These are phyloP conservation scores for Glareola pratincola DNA, from an alignment of 2,113 vertebrate species.

Conservation along the genomic window DNA sequence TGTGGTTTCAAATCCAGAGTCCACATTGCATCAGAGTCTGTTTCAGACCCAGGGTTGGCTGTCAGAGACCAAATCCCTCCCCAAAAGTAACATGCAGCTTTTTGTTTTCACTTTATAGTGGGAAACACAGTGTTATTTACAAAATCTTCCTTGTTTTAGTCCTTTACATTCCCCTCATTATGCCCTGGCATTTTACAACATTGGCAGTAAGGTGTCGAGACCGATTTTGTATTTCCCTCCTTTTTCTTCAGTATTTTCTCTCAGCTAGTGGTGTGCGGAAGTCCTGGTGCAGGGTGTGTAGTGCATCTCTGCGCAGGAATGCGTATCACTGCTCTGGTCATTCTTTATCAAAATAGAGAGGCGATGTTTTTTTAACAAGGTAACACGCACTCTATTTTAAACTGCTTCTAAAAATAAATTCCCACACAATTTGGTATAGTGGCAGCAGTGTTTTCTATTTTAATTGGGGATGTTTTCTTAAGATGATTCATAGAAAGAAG, in stretches of 20 bases:
- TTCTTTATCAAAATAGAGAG: background rate
- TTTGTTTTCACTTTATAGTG: background rate
- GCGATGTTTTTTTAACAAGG: background rate
- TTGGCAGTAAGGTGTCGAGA: background rate
- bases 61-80: background rate
- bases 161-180: background rate
- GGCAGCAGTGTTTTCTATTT: background rate
- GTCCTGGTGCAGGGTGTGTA: background rate
- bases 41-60: background rate
- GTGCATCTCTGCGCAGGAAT: background rate
- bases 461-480: background rate
- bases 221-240: background rate
- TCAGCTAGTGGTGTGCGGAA: background rate
- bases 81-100: background rate
- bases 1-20: background rate
- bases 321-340: background rate
- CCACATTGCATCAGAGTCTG: accelerated
- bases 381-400: background rate
- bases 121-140: background rate
- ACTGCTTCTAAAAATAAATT: constrained; percentile 38
- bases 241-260: background rate
- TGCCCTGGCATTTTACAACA: background rate
- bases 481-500: constrained; percentile 44
- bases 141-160: background rate
- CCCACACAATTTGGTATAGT: background rate